phyloP scores from a whole-genome alignment of 2,888 invertebrate species.

The Ptilodon capucinus region DNA sequence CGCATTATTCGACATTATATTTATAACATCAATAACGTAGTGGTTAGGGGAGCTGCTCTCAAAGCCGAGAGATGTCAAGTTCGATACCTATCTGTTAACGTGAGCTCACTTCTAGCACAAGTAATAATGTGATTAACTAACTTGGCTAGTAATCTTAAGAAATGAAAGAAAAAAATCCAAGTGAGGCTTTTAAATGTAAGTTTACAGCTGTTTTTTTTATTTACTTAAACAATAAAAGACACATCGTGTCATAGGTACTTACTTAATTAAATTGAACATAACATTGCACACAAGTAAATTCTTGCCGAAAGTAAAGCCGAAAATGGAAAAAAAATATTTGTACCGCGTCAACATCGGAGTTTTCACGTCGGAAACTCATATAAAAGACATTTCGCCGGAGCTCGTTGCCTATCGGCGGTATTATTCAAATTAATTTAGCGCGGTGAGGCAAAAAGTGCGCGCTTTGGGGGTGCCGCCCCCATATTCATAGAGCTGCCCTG shows the following conservation, averaged over 20 bases:
- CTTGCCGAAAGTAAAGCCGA: conserved; percentile 55
- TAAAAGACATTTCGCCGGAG: conserved; percentile 73
- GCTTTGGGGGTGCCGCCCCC: conserved; percentile 66
- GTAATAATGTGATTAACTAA: too few relatives aligned
- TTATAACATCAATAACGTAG: too few relatives aligned
- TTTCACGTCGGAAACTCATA: conserved; percentile 71
- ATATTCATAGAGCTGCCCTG: conserved; percentile 78
- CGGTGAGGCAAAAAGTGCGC: conserved; percentile 77
- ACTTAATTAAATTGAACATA: conserved; percentile 50
- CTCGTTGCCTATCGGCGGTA: conserved; percentile 75
- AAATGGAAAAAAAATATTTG: conserved; percentile 58
- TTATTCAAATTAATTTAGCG: conserved; percentile 81
- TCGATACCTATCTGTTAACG: too few relatives aligned
- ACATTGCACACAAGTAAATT: conserved; percentile 59
- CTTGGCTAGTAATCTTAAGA: too few relatives aligned
- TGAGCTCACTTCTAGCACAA: too few relatives aligned
- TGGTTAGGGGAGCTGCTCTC: too few relatives aligned
- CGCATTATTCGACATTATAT: conserved; percentile 14
- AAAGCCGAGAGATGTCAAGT: too few relatives aligned
- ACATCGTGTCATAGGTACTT: too few relatives aligned
- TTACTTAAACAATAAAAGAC: too few relatives aligned
- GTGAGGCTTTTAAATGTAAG: too few relatives aligned
- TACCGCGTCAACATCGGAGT: conserved; percentile 47
- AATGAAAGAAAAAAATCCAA: too few relatives aligned
- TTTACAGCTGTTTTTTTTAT: too few relatives aligned